Conservation (phyloP, 2,113 vertebrate genomes). For the Tetraodon nigroviridis region DNA sequence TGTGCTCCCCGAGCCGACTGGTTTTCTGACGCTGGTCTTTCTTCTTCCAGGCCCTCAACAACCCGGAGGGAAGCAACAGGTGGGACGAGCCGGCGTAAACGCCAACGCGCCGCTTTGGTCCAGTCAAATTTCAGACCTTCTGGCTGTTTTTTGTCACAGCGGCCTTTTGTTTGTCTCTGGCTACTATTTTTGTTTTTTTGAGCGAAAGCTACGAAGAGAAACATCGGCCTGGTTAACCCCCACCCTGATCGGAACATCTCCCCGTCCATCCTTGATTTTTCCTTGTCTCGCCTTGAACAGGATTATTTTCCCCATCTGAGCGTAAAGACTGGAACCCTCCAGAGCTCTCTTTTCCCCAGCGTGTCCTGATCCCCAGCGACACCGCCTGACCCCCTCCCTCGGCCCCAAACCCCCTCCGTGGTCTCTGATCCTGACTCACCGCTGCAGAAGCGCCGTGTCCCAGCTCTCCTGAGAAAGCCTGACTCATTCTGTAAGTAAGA, state of each 20-base stretch:
- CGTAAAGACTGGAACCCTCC: constrained; percentile 40
- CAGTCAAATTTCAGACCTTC: constrained; percentile 36
- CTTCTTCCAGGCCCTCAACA: constrained; percentile 32
- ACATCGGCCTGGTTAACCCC: constrained; percentile 19
- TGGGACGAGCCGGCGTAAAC: constrained; percentile 25
- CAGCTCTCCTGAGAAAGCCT: constrained; percentile 58
- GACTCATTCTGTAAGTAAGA: constrained; percentile 74
- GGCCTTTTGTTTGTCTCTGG: constrained; percentile 11
- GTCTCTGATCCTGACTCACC: constrained; percentile 59
- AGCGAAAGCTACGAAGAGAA: constrained; percentile 29
- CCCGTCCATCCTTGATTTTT: constrained; percentile 27
- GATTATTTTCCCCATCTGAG: constrained; percentile 54
- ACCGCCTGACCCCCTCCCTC: constrained; percentile 37
- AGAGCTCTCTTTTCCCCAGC: constrained; percentile 17
- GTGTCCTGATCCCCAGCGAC: constrained; percentile 29
- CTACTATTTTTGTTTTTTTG: constrained; percentile 5
- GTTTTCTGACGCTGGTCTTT: constrained; percentile 46
- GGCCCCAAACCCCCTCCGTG: constrained; percentile 33
- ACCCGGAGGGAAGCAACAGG: constrained; percentile 28
- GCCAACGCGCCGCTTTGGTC: constrained; percentile 32
- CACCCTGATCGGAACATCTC: constrained; percentile 34
- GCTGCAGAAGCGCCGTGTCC: constrained; percentile 56
- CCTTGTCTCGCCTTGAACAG: constrained; percentile 28
- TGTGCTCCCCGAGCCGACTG: constrained; percentile 61
- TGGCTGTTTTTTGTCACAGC: constrained; percentile 33